Evolutionary conservation across 1,140 invertebrate genomes (phyloP).

Genomic region (Druon quercuslanigerum): DNA sequence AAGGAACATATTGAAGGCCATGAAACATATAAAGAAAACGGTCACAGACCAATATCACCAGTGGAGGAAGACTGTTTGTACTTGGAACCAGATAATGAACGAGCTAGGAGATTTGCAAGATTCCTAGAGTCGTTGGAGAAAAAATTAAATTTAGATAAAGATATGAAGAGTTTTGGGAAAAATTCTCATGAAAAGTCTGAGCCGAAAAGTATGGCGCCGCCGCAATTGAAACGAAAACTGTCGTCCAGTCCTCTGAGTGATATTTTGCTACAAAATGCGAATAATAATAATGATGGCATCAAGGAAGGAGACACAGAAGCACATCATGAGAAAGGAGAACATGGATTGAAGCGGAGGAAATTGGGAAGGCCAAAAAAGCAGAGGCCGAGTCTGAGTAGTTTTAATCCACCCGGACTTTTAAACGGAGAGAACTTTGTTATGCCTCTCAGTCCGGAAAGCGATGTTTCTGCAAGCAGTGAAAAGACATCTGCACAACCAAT

Average conservation of each 20-base stretch:
- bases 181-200: slow-evolving; percentile 37
- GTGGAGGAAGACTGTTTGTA: slow-evolving; percentile 60
- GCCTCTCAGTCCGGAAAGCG: slow-evolving; percentile 73
- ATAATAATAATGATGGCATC: slow-evolving; percentile 67
- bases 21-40: slow-evolving; percentile 26
- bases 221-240: slow-evolving; percentile 61
- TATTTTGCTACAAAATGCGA: slow-evolving; percentile 64
- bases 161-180: slow-evolving; percentile 58
- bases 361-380: slow-evolving; percentile 63
- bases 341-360: slow-evolving; percentile 60
- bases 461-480: slow-evolving; percentile 71
- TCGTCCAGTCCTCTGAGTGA: slow-evolving; percentile 65
- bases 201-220: slow-evolving; percentile 60
- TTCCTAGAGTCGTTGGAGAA: slow-evolving; percentile 52
- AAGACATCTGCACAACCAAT: slow-evolving; percentile 58
- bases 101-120: slow-evolving; percentile 54
- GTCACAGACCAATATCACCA: neutral
- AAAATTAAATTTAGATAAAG: slow-evolving; percentile 49
- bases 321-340: slow-evolving; percentile 39
- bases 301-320: slow-evolving; percentile 42
- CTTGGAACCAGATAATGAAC: slow-evolving; percentile 57
- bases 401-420: slow-evolving; percentile 40
- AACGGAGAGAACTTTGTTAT: slow-evolving; percentile 72
- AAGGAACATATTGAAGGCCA: neutral
- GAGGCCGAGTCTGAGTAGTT: slow-evolving; percentile 37